phyloP scores from a whole-genome alignment of 1,140 invertebrate genomes.

The Ips typographus region DNA sequence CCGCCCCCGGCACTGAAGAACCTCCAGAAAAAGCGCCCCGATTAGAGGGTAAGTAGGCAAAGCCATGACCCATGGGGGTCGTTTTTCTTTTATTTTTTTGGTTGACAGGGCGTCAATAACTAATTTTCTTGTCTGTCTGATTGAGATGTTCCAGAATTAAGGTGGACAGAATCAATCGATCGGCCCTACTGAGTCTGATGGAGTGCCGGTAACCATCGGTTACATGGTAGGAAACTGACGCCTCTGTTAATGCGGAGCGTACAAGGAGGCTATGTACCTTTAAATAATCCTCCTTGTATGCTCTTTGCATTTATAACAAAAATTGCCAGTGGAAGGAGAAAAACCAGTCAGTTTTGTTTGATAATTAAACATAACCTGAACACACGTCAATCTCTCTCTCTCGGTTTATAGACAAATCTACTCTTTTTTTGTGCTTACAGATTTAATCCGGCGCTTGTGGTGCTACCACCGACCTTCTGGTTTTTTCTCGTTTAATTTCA shows the following conservation, averaged over 20 bases:
- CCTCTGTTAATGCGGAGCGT: neutral
- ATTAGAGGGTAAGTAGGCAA: slow-evolving; percentile 44
- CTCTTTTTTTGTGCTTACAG: slow-evolving; percentile 54
- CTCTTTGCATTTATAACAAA: too few relatives aligned
- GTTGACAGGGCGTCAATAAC: slow-evolving; percentile 43
- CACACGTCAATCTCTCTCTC: neutral
- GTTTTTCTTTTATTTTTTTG: slow-evolving; percentile 10
- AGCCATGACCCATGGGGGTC: neutral
- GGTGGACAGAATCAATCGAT: slow-evolving; percentile 39
- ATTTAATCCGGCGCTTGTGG: slow-evolving; percentile 38
- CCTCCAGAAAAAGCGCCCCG: slow-evolving; percentile 39
- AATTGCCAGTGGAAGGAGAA: too few relatives aligned
- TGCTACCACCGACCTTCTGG: neutral
- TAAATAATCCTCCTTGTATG: too few relatives aligned
- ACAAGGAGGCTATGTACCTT: too few relatives aligned
- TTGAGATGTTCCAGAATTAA: slow-evolving; percentile 54
- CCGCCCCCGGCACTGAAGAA: slow-evolving; percentile 50
- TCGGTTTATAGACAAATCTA: slow-evolving; percentile 48
- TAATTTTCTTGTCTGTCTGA: slow-evolving; percentile 42
- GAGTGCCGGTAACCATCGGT: slow-evolving; percentile 49
- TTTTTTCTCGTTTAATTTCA: neutral
- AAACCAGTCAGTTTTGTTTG: too few relatives aligned
- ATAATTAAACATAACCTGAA: too few relatives aligned
- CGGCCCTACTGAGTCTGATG: slow-evolving; percentile 39
- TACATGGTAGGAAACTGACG: slow-evolving; percentile 49